Evolutionary conservation across 2,888 invertebrate species (phyloP), one percentile per base, ranked within the genome.

Genomic region (Meloe dianella): DNA sequence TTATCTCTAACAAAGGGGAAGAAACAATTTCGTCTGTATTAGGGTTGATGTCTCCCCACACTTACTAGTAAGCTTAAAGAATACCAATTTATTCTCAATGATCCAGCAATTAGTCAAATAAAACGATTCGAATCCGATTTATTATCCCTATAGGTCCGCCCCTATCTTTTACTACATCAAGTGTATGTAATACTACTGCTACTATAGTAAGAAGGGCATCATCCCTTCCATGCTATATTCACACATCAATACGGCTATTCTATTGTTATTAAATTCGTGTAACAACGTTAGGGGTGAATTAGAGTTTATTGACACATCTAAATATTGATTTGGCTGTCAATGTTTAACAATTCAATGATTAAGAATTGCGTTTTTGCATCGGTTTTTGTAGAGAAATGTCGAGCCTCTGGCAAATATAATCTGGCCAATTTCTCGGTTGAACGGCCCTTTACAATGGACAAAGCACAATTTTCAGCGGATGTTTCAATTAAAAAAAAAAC

Each of bases 381-480:
- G 47, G 7, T 47, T 12, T 35, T 47, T n/a, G 6, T n/a, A 17
- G 20, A 20, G 47, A 20, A 8, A 20, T 8, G 20, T 47, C 20
- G 20, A 35, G 58, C 30, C 57, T 29, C 22, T 57, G 27, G 67
- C 64, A 59, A 64, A 67, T n/a, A n/a, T 61, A 67, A 67, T 64
- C 60, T 56, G 57, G 67, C 64, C 20, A 65, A 67, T 67, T 67
- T 64, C 57, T 54, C 64, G 67, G 67, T 67, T 67, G 64, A 67
- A 64, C 62, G 64, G 61, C 60, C 61, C 59, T 62, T 61, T 64
- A 67, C 67, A 67, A 67, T 67, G 64, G 60, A 67, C 67, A 67
- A 65, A 67, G 67, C 62, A 65, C 62, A 24, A 35, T 24, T 32
- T 60, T 62, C 64, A 67, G 60, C 67, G 67, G 67, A 67, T 67